Base-by-base conservation (phyloP, 2,113 vertebrate species). In the Hemiprocne comata region DNA sequence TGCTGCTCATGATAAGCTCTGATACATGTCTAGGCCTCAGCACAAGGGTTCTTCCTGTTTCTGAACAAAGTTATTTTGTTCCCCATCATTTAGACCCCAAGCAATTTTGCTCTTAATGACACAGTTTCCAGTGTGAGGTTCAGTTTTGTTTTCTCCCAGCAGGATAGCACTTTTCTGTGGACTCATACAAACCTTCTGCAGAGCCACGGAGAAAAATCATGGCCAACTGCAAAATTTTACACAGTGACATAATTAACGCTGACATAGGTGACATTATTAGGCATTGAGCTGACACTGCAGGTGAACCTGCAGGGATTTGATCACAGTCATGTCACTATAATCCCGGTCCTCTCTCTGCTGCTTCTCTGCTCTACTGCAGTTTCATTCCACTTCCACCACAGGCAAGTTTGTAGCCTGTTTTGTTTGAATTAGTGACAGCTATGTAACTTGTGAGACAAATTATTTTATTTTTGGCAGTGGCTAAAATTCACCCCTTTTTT, bases 111-210 rank as follows among this genome's bases (percentile, higher is more conserved):
- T 76, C 50, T 94, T 73, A 76, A 19, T 33, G 20, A 72, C 2
- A 0, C 19, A 33, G 17, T 60, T 33, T 53, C 11, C 4, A 48
- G 33, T 0, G 0, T 17, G 88, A 60, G 10, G 14, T 70, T 84
- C 25, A 12, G 15, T 50, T 81, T 75, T 78, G 14, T 51, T 55
- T 67, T 42, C 19, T 80, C 28, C 17, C 23, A 50, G 25, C 28
- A 72, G 34, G 25, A 54, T 17, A 74, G 8, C 11, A 48, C 25
- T 53, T 67, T 80, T 29, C 57, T 72, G 26, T 48, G 17, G 26
- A 44, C 26, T 44, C 9, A 18, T 7, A 17, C 28, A 76, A 6
- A 38, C 29, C 8, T 74, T 36, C 65, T 66, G 26, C 28, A 34
- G 13, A 75, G 14, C 14, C 17, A 36, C 2, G 5, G 46, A 78